Evolutionary conservation across 2,113 vertebrate genomes (phyloP).

Genomic region (Piaya cayana): DNA sequence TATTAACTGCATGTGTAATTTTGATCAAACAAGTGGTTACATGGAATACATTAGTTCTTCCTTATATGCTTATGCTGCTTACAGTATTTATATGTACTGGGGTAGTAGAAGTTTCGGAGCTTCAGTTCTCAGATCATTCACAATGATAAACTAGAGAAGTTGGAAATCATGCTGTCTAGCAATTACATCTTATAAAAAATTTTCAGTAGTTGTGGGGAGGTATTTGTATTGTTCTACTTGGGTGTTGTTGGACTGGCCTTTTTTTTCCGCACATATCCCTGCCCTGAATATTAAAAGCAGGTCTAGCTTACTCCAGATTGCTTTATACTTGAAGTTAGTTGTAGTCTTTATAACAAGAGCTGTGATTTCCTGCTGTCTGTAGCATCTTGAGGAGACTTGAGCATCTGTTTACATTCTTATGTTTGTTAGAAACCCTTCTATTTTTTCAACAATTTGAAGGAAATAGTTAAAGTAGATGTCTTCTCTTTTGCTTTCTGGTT

Average conservation of each 20-base stretch:
- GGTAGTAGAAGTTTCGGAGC: neutral
- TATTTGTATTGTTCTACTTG: rapidly evolving
- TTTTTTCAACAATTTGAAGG: neutral
- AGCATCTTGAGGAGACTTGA: neutral
- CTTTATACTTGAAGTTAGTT: neutral
- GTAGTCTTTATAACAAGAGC: neutral
- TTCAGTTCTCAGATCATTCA: neutral
- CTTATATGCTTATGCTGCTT: neutral
- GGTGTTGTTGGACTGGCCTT: neutral
- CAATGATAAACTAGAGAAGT: neutral
- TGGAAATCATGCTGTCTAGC: neutral
- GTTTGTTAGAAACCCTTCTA: neutral
- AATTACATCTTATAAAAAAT: neutral
- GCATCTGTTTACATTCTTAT: neutral
- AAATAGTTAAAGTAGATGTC: neutral
- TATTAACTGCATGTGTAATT: neutral
- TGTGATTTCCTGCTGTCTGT: neutral
- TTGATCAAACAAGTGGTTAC: neutral
- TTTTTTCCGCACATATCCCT: rapidly evolving
- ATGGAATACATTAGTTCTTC: neutral
- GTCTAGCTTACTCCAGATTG: neutral
- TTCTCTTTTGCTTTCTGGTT: neutral
- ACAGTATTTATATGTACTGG: neutral
- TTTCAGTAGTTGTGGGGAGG: neutral
- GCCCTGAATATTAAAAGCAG: rapidly evolving